Conservation (phyloP, 2,113 vertebrate species). For the Rhizomys pruinosus region DNA sequence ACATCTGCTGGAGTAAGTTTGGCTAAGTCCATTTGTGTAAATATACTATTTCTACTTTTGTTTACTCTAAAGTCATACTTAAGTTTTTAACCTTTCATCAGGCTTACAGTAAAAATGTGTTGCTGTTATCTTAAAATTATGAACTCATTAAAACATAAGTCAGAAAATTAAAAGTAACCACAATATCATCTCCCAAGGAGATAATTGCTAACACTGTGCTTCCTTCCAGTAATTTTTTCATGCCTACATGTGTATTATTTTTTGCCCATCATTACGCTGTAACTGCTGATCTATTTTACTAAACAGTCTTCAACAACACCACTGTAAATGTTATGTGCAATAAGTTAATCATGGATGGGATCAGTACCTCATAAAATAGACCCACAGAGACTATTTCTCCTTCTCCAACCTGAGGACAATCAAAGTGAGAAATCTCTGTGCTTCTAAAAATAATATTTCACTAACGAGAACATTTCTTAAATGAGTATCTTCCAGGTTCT, state of each 20-base stretch:
- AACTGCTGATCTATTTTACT: conserved; percentile 9
- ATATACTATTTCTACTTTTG: not conserved
- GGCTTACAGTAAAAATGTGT: conserved; percentile 23
- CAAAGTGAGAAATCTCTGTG: conserved; percentile 13
- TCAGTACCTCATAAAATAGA: too few relatives aligned
- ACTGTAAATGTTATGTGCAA: not conserved
- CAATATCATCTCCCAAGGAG: not conserved
- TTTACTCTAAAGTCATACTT: conserved; percentile 16
- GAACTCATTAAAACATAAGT: not conserved
- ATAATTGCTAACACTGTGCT: not conserved
- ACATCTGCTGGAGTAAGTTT: not conserved
- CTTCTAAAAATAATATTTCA: conserved; percentile 41
- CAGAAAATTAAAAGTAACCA: conserved; percentile 23
- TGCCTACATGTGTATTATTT: not conserved
- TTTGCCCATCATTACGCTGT: not conserved
- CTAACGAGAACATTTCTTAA: conserved; percentile 43
- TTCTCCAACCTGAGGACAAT: too few relatives aligned
- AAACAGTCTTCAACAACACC: conserved; percentile 6
- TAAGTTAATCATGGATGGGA: conserved; percentile 23
- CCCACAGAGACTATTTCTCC: too few relatives aligned
- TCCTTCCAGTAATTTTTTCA: conserved; percentile 22
- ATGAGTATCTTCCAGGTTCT: conserved; percentile 35
- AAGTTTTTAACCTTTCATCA: conserved; percentile 25
- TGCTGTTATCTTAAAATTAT: conserved; percentile 15
- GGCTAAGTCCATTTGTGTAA: not conserved